Evolutionary conservation across 2,888 invertebrate species (phyloP), one percentile per base, ranked within the genome.

Genomic region (Uropetala carovei): DNA sequence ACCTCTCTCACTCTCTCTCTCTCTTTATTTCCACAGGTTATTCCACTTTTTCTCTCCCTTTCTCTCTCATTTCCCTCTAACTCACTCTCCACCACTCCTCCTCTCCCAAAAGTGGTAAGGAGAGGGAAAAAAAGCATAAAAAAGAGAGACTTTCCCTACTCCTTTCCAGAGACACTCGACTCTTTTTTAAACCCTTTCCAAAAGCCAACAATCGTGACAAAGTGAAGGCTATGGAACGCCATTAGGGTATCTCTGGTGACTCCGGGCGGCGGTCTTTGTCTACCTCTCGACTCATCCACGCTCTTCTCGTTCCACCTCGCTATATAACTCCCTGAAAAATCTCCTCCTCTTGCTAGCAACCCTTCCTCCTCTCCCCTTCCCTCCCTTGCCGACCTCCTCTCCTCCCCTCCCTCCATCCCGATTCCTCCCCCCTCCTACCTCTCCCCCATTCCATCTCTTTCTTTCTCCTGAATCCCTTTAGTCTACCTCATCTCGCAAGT

Each of bases 191-290:
- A 89, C 89, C 64, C 89, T 89, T 89, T 43, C 64, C 86, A 27
- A 86, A 64, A 86, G 86, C 89, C 89, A 89, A 89, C 89, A 89
- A 89, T 68, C 89, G 89, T 89, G 89, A 89, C 89, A 89, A 89
- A 89, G 89, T 89, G 89, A 89, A 89, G 64, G 68, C 89, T 89
- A 89, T 18, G 89, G 64, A 89, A 89, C 89, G 89, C 89, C 89
- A 89, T 89, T 89, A 89, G 89, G 64, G 89, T 89, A 89, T 89
- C 64, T 89, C 64, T 86, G 64, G 64, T 68, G 89, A 89, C 89
- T 30, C 60, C 60, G 86, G 60, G 60, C 89, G 89, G 89, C 89
- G 43, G 43, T 43, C 89, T 89, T 89, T 89, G 89, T 89, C 89
- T 86, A 60, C 16, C 86, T 30, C 13, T 30, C 56, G 43, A 43